Evolutionary conservation across 2,888 invertebrate species (phyloP), one percentile per base, ranked within the genome.

Genomic region (Orthosia incerta): DNA sequence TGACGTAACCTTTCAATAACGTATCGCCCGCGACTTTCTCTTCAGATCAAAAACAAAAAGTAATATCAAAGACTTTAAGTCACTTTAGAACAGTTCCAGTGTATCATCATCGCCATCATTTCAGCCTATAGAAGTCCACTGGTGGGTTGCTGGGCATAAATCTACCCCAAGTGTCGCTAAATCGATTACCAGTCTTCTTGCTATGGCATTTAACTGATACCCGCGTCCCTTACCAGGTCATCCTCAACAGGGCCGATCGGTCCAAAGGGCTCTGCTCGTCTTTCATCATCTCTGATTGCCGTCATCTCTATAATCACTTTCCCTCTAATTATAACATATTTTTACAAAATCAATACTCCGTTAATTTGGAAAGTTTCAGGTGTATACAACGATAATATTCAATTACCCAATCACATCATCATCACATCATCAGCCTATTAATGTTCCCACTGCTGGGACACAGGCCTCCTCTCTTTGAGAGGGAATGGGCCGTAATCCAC

Each of bases 1-100:
- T 61, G 71, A 62, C 51, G 71, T 50, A 23, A 79, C 55, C 23
- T 51, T 56, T n/a, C 23, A 56, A 16, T 23, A 3, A 51, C 46
- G 45, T 56, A 20, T 23, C 11, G 39, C 9, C 18, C 50, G 51
- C 20, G 20, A 39, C 23, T 57, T 55, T 72, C 18, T 59, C 55
- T 61, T 64, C 18, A 20, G 26, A 48, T 45, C n/a, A 60, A 55
- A 66, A 53, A 18, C n/a, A 55, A 66, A 66, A 66, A 31, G 20
- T 26, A 23, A 18, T 26, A 55, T 20, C 1, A 57, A 55, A n/a
- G 1, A 20, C 23, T 26, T 50, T 56, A 56, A n/a, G 15, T 26
- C 26, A 23, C 16, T 56, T 4, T 45, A 13, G 9, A 60, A 59
- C 39, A 13, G 45, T 20, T 20, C 23, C 20, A n/a, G 20, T 7